Evolutionary conservation across 2,888 invertebrate genomes (phyloP), one percentile per base, ranked within the genome.

Genomic region (Cyrtodaria siliqua): DNA sequence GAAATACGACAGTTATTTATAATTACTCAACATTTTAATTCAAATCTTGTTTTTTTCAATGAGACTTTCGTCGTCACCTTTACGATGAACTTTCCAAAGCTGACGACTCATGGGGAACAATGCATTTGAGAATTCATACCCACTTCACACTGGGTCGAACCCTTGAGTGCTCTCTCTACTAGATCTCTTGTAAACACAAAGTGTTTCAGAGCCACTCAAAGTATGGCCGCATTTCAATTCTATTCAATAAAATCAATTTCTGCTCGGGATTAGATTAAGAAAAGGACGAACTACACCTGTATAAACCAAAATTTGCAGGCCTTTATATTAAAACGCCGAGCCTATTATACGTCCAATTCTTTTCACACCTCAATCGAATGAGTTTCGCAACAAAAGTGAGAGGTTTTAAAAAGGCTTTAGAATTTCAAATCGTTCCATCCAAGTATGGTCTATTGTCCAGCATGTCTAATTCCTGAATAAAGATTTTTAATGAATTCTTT

Each of bases 221-320:
- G 63, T 61, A 66, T 62, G 66, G 81, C 68, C 74, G 66, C 59
- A 69, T 78, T 81, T 81, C 78, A 81, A 81, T 75, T 74, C 81
- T 75, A 57, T 72, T 78, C 78, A 81, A 81, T 81, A 81, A 81
- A 81, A 81, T 81, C 81, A 81, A 81, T 78, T 81, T 78, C 81
- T 72, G 71, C 74, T 78, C 62, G 20, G 74, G 77, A 81, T 81
- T 81, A 81, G 69, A 64, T 52, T 49, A 60, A 63, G 72, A 78
- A 78, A 74, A 63, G 52, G 52, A 26, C 59, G 9, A 29, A 42
- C 64, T 66, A 81, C 80, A 81, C 81, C 81, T 81, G 81, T 72
- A 81, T 69, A 81, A 78, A 75, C 78, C 53, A 38, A 53, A 70
- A 71, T 53, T 67, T 55, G 60, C 47, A 59, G 61, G 63, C 69